Percentiles rank a stretch among this genome's conserved stretches.
Evolutionary conservation across 2,797 vertebrate genomes (phyloP).

Genomic region (Anguilla marmorata): DNA sequence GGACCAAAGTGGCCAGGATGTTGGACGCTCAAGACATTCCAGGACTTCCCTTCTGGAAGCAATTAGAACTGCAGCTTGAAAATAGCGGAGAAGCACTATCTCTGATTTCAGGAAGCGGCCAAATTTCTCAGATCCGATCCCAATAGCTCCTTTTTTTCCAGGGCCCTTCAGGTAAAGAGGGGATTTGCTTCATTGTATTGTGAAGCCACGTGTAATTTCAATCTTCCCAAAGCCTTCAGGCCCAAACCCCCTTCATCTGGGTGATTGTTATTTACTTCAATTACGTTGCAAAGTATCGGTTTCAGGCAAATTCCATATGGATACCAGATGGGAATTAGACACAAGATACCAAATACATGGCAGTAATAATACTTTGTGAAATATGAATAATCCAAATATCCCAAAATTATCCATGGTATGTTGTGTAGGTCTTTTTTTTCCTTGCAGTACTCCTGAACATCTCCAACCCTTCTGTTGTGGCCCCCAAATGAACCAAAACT

Average conservation of each 20-base stretch:
- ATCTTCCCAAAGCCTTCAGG: neutral
- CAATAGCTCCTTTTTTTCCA: conserved; percentile 53
- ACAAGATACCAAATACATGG: neutral
- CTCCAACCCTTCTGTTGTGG: neutral
- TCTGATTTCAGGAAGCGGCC: conserved; percentile 52
- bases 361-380: neutral
- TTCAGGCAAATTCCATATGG: neutral
- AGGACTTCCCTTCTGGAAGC: conserved; percentile 73
- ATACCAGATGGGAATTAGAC: neutral
- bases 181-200: conserved; percentile 44
- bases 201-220: conserved; percentile 35
- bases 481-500: too few relatives aligned
- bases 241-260: neutral
- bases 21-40: conserved; percentile 69
- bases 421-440: neutral
- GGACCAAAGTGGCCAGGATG: conserved; percentile 61
- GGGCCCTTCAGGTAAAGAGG: conserved; percentile 37
- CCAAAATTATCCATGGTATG: neutral
- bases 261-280: neutral
- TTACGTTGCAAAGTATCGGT: neutral
- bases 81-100: conserved; percentile 47
- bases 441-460: neutral
- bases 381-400: neutral
- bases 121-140: conserved; percentile 56
- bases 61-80: conserved; percentile 59